These are phyloP conservation scores for Apaloderma vittatum DNA, from an alignment of 2,113 vertebrate genomes.

Conservation along the genomic window DNA sequence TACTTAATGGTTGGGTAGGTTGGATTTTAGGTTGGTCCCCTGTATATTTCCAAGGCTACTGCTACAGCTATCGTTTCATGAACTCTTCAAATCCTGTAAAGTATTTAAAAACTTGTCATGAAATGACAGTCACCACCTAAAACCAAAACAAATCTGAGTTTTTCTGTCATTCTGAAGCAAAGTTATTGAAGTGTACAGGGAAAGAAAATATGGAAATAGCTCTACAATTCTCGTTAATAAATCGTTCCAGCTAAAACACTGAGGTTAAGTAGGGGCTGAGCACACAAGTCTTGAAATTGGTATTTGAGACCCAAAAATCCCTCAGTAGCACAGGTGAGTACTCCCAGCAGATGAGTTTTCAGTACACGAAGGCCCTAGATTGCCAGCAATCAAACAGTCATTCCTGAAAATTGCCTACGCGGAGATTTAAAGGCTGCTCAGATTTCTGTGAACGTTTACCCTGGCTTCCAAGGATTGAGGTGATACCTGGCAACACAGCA, in stretches of 20 bases:
- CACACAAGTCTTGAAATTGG: not conserved
- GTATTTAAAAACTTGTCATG: not conserved
- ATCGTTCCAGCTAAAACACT: not conserved
- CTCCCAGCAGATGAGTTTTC: not conserved
- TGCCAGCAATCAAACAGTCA: not conserved
- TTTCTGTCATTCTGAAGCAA: not conserved
- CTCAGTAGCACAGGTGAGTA: not conserved
- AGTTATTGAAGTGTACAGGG: not conserved
- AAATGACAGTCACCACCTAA: not conserved
- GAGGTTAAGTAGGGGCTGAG: not conserved
- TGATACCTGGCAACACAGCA: not conserved
- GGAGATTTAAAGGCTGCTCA: not conserved
- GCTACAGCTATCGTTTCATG: not conserved
- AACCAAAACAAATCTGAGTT: not conserved
- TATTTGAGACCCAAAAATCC: not conserved
- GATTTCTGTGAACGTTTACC: not conserved
- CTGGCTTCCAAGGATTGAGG: not conserved
- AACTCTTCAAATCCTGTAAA: not conserved
- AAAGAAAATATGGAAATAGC: not conserved
- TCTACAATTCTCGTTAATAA: not conserved
- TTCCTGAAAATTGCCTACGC: not conserved
- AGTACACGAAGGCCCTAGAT: not conserved
- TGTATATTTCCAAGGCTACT: not conserved
- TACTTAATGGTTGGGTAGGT: not conserved
- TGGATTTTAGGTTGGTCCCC: not conserved